Evolutionary conservation across 1,140 invertebrate genomes (phyloP).

Genomic region (Bombus cullumanus): DNA sequence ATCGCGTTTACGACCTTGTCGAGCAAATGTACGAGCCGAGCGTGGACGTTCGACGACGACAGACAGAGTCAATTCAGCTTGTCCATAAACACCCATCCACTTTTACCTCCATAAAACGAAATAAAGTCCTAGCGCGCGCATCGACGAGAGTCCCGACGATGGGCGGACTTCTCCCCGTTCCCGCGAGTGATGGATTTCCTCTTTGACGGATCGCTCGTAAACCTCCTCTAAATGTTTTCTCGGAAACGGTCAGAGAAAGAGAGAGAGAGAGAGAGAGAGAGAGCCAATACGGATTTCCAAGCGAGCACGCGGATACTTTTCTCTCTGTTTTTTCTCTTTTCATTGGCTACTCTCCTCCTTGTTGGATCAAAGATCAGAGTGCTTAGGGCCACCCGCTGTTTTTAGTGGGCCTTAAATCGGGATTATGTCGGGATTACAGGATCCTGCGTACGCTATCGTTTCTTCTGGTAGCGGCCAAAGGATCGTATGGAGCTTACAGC

Average conservation of each 20-base stretch:
- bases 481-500: not conserved
- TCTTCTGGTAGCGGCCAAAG: conserved; percentile 25
- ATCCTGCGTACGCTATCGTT: conserved; percentile 24
- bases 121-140: conserved; percentile 49
- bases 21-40: conserved; percentile 60
- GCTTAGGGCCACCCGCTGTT: conserved; percentile 64
- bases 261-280: not conserved
- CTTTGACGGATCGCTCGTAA: conserved; percentile 75
- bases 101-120: conserved; percentile 67
- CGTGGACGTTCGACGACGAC: conserved; percentile 52
- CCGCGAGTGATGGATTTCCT: conserved; percentile 70
- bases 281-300: conserved; percentile 38
- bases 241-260: conserved; percentile 53
- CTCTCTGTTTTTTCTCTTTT: not conserved
- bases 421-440: conserved; percentile 70
- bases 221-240: conserved; percentile 67
- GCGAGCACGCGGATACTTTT: not conserved
- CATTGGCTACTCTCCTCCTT: not conserved
- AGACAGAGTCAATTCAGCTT: conserved; percentile 54
- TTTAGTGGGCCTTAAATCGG: conserved; percentile 63
- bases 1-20: conserved; percentile 67
- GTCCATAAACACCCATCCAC: conserved; percentile 65
- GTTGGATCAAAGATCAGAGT: conserved; percentile 36
- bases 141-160: conserved; percentile 38
- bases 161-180: conserved; percentile 60